phyloP scores from a whole-genome alignment of 2,888 invertebrate genomes.

The Alloscopus bannaensis region DNA sequence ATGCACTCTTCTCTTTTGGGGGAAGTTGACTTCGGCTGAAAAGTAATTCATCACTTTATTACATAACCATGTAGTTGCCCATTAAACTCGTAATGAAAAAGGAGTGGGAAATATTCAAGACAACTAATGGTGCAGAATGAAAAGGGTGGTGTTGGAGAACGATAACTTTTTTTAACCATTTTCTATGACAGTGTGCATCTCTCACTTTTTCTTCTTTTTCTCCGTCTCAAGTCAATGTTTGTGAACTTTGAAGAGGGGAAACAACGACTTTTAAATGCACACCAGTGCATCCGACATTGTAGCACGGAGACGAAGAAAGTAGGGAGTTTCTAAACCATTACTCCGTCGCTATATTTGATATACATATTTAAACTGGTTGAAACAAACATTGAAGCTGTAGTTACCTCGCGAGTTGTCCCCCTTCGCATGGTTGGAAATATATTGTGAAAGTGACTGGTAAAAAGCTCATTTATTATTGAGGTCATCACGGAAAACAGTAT shows the following conservation, averaged over 20 bases:
- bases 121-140: too few species aligned
- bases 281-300: too few species aligned
- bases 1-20: too few species aligned
- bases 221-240: too few species aligned
- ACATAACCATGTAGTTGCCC: slow-evolving; percentile 12
- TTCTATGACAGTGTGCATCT: neutral
- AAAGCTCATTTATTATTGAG: slow-evolving; percentile 56
- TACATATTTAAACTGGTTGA: too few species aligned
- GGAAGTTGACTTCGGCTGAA: slow-evolving; percentile 41
- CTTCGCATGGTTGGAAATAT: neutral
- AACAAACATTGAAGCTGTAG: slow-evolving; percentile 1
- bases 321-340: too few species aligned
- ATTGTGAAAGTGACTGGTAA: slow-evolving; percentile 42
- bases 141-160: too few species aligned
- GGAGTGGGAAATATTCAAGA: slow-evolving; percentile 25
- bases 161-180: too few species aligned
- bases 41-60: slow-evolving; percentile 59
- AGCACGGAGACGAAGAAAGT: too few species aligned
- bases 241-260: too few species aligned
- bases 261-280: too few species aligned
- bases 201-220: neutral
- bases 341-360: too few species aligned
- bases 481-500: slow-evolving; percentile 36
- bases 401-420: neutral
- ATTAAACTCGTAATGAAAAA: slow-evolving; percentile 24